Evolutionary conservation across 2,797 vertebrate genomes (phyloP).

Genomic region (Chaunax sp.): DNA sequence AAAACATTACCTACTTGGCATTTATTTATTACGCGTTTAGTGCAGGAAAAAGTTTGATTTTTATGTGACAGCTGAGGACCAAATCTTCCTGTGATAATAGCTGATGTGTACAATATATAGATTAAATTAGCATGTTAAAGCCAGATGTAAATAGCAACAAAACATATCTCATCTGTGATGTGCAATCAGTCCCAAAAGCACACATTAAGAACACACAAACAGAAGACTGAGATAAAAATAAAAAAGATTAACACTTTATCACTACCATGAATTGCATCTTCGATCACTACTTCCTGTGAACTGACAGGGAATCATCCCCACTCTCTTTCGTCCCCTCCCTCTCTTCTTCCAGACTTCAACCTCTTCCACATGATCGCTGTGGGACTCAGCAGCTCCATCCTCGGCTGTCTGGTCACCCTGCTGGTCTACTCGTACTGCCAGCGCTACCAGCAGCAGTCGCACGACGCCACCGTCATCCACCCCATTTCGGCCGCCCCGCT

Average conservation of each 20-base stretch:
- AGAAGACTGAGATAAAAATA: not conserved
- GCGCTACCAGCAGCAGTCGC: constrained; percentile 95
- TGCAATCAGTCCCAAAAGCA: not conserved
- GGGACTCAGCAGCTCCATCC: constrained; percentile 95
- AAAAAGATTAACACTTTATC: constrained; percentile 9
- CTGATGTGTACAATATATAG: not conserved
- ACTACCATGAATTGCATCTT: constrained; percentile 41
- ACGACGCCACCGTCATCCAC: constrained; percentile 97
- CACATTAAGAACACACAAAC: not conserved
- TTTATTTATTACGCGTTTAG: not conserved
- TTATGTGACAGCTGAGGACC: not conserved
- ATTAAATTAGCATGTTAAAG: not conserved
- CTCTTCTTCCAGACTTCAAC: constrained; percentile 89
- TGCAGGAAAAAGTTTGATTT: not conserved
- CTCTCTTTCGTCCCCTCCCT: not conserved
- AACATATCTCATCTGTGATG: not conserved
- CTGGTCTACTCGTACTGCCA: constrained; percentile 97
- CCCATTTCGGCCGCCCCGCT: constrained; percentile 94
- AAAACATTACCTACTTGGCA: too few species aligned
- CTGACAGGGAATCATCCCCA: constrained; percentile 20
- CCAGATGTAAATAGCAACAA: not conserved
- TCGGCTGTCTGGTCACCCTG: constrained; percentile 95
- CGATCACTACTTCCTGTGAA: constrained; percentile 26
- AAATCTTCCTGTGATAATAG: not conserved
- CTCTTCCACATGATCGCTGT: constrained; percentile 98